phyloP scores from a whole-genome alignment of 2,888 invertebrate genomes.

The Drosophila yooni region DNA sequence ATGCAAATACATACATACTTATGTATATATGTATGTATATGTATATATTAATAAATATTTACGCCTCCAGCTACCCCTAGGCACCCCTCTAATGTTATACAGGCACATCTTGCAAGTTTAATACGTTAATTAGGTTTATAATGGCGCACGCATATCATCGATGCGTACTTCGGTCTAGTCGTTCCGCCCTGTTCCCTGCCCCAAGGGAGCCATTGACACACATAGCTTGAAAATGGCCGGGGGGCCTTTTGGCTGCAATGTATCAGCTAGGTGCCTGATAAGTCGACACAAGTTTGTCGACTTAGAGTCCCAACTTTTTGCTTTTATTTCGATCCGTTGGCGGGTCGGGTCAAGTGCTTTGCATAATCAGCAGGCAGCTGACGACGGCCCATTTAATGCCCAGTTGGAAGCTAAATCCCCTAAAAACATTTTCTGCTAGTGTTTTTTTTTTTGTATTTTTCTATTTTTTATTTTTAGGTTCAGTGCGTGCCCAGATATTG shows the following conservation, averaged over 20 bases:
- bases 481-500: constrained; percentile 60
- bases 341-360: constrained; percentile 65
- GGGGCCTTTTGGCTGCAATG: constrained; percentile 24
- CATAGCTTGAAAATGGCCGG: constrained; percentile 58
- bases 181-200: constrained; percentile 18
- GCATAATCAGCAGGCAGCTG: constrained; percentile 46
- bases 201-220: constrained; percentile 76
- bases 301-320: constrained; percentile 39
- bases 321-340: constrained; percentile 34
- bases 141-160: constrained; percentile 58
- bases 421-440: constrained; percentile 45
- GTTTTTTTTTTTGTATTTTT: neutral
- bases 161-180: constrained; percentile 7
- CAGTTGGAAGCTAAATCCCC: constrained; percentile 46
- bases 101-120: constrained; percentile 73
- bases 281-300: constrained; percentile 17
- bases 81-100: constrained; percentile 18
- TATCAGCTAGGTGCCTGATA: constrained; percentile 43
- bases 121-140: constrained; percentile 79
- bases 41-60: constrained; percentile 1
- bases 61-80: constrained; percentile 7
- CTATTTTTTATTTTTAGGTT: constrained; percentile 2
- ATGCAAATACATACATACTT: neutral
- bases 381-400: constrained; percentile 26
- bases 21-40: too few relatives aligned